Conservation (phyloP, 2,888 invertebrate genomes). For the Lochmaea crataegi region DNA sequence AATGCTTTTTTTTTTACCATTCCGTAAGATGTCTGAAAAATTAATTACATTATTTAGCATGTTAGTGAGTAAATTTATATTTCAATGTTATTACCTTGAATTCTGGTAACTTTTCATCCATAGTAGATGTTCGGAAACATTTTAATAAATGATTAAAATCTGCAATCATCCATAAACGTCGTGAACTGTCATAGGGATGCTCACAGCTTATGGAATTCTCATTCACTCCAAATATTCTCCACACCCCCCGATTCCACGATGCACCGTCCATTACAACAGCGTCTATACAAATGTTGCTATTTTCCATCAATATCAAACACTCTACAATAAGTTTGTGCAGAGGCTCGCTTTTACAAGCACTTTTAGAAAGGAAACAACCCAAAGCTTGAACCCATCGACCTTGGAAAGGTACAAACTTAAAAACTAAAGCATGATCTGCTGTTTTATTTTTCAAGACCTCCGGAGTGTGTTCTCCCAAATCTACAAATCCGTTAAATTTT, state of each 20-base stretch:
- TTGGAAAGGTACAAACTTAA: constrained; percentile 1
- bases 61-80: too few relatives aligned
- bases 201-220: too few relatives aligned
- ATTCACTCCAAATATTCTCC: too few relatives aligned
- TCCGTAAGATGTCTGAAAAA: not conserved
- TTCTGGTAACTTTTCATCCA: too few relatives aligned
- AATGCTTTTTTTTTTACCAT: not conserved
- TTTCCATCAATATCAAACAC: not conserved
- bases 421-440: constrained; percentile 3
- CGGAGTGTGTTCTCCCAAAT: not conserved
- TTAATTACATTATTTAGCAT: too few relatives aligned
- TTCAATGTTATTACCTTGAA: too few relatives aligned
- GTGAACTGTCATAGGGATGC: too few relatives aligned
- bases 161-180: too few relatives aligned
- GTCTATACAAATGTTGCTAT: not conserved
- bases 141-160: too few relatives aligned
- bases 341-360: not conserved
- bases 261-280: too few relatives aligned
- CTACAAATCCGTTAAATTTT: not conserved
- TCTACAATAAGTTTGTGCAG: not conserved
- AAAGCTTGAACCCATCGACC: not conserved
- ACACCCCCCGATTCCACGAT: too few relatives aligned
- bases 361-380: not conserved
- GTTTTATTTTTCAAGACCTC: not conserved
- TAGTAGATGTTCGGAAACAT: too few relatives aligned